Evolutionary conservation across 1,140 invertebrate genomes (phyloP).

Genomic region (Zaprionus ornatus): DNA sequence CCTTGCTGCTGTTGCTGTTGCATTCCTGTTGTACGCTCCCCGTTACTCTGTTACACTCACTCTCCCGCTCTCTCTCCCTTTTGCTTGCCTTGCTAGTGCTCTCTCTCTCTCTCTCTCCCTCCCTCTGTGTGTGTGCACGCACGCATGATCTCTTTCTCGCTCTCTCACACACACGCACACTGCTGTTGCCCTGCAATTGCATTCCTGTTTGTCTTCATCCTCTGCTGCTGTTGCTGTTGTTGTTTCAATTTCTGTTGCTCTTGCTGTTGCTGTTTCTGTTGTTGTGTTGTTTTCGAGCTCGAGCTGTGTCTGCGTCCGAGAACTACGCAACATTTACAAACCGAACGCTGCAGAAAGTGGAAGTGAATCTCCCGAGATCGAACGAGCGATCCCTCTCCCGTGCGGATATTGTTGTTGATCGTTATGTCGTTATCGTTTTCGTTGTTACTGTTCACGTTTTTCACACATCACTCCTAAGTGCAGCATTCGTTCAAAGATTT

Average conservation of each 20-base stretch:
- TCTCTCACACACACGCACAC: slow-evolving; percentile 31
- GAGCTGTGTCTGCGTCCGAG: slow-evolving; percentile 43
- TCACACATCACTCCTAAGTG: slow-evolving; percentile 18
- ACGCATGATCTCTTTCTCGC: slow-evolving; percentile 27
- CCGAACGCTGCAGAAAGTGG: slow-evolving; percentile 78
- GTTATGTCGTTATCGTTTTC: slow-evolving; percentile 34
- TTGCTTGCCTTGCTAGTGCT: not conserved
- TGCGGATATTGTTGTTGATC: slow-evolving; percentile 28
- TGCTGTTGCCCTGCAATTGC: slow-evolving; percentile 62
- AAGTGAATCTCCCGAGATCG: slow-evolving; percentile 61
- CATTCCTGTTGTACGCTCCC: slow-evolving; percentile 43
- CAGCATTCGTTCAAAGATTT: slow-evolving; percentile 44
- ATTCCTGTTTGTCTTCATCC: slow-evolving; percentile 66
- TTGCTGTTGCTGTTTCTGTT: slow-evolving; percentile 31
- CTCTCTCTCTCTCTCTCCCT: slow-evolving; percentile 24
- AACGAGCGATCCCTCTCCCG: not conserved
- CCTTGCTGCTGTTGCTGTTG: slow-evolving; percentile 21
- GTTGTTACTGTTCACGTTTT: slow-evolving; percentile 50
- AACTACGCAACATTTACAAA: slow-evolving; percentile 81
- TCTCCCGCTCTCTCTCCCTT: slow-evolving; percentile 37
- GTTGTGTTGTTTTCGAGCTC: slow-evolving; percentile 35
- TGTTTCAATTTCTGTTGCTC: slow-evolving; percentile 30
- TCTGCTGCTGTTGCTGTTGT: slow-evolving; percentile 34
- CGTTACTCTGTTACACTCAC: slow-evolving; percentile 39
- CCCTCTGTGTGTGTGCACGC: slow-evolving; percentile 34